These are phyloP conservation scores for Rhynchomys soricoides DNA, from an alignment of 2,113 vertebrate species.

Conservation along the genomic window DNA sequence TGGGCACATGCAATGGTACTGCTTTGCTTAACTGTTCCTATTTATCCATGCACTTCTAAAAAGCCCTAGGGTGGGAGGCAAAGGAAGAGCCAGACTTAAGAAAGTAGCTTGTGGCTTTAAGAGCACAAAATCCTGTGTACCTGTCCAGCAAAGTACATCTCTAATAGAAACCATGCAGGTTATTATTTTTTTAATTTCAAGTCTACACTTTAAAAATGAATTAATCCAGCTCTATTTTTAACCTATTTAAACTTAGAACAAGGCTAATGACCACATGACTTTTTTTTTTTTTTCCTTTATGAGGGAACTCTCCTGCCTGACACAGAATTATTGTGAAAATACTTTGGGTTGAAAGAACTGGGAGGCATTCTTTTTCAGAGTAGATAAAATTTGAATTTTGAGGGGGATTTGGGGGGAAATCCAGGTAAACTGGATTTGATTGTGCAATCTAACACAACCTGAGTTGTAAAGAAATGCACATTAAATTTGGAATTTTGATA, in stretches of 20 bases:
- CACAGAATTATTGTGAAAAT: slow-evolving; percentile 46
- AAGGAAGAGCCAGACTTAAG: slow-evolving; percentile 37
- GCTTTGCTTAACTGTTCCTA: background rate
- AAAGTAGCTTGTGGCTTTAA: slow-evolving; percentile 51
- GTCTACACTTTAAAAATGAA: slow-evolving; percentile 61
- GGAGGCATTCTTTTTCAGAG: slow-evolving; percentile 7
- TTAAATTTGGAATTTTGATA: slow-evolving; percentile 87
- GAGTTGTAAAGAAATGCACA: slow-evolving; percentile 83
- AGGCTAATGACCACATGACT: slow-evolving; percentile 45
- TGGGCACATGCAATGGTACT: background rate
- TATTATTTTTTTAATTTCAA: slow-evolving; percentile 37
- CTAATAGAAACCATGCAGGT: slow-evolving; percentile 52
- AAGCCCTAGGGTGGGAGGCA: background rate
- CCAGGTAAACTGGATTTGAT: slow-evolving; percentile 81
- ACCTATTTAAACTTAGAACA: slow-evolving; percentile 70
- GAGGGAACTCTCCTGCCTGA: slow-evolving; percentile 22
- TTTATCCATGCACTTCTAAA: slow-evolving; percentile 60
- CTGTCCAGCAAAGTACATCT: slow-evolving; percentile 56
- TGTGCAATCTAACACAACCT: slow-evolving; percentile 79
- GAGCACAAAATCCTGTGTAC: slow-evolving; percentile 39
- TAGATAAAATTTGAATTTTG: slow-evolving; percentile 75
- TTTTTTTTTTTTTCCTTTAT: background rate
- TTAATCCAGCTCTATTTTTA: slow-evolving; percentile 31
- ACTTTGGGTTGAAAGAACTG: slow-evolving; percentile 64
- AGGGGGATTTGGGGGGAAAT: slow-evolving; percentile 70